These are phyloP conservation scores for Hipposideros armiger DNA, from an alignment of 2,113 vertebrate species.

Conservation along the genomic window DNA sequence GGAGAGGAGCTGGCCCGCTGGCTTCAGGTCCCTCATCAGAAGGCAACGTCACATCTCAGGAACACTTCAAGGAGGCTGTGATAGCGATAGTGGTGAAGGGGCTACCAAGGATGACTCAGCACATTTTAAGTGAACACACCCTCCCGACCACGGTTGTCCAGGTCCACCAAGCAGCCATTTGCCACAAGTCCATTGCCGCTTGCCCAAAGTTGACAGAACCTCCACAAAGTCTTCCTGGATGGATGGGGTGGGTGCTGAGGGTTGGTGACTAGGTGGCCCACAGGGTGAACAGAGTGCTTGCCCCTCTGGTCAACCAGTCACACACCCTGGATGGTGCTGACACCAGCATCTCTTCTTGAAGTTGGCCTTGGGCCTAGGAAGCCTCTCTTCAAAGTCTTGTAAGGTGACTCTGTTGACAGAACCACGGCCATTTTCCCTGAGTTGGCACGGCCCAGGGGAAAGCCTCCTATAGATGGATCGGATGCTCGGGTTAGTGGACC, in stretches of 20 bases:
- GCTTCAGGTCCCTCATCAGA: not conserved
- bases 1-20: not conserved
- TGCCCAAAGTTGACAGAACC: not conserved
- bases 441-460: not conserved
- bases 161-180: not conserved
- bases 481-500: not conserved
- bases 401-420: not conserved
- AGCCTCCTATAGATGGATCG: not conserved
- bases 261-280: slow-evolving; percentile 60
- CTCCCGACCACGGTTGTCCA: not conserved
- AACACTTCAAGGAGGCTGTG: not conserved
- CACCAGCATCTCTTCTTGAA: slow-evolving; percentile 57
- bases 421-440: not conserved
- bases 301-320: slow-evolving; percentile 63
- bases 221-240: not conserved
- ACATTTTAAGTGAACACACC: not conserved
- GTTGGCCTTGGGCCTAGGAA: not conserved
- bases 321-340: not conserved
- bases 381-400: not conserved
- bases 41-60: not conserved
- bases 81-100: not conserved
- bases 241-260: slow-evolving; percentile 14
- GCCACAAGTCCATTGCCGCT: not conserved
- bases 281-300: slow-evolving; percentile 10
- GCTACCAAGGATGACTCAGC: not conserved